Evolutionary conservation across 1,140 invertebrate species (phyloP).

Genomic region (Paraescarpia echinospica): DNA sequence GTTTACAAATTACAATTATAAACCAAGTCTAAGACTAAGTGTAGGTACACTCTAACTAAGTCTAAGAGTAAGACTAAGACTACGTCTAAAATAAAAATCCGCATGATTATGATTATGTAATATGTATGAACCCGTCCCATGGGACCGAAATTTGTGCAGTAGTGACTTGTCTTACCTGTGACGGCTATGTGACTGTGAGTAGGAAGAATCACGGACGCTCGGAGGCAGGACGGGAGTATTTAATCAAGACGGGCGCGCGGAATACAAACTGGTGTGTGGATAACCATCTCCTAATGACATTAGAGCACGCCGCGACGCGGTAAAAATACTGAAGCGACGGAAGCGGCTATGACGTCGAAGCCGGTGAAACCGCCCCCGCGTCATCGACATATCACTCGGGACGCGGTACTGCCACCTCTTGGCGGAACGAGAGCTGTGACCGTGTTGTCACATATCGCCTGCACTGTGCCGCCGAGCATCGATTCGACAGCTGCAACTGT

Average conservation of each 20-base stretch:
- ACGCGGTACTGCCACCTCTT: background rate
- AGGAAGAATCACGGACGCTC: background rate
- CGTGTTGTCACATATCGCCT: background rate
- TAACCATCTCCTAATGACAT: background rate
- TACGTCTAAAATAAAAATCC: too few relatives aligned
- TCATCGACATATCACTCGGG: background rate
- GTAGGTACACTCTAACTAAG: too few relatives aligned
- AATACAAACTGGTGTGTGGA: background rate
- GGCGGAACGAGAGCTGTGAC: background rate
- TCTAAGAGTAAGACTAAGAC: too few relatives aligned
- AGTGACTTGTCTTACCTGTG: background rate
- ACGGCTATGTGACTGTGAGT: background rate
- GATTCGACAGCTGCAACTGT: background rate
- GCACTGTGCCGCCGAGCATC: background rate
- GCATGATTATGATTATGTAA: too few relatives aligned
- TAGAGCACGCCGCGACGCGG: background rate
- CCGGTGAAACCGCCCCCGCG: too few relatives aligned
- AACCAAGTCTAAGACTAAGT: too few relatives aligned
- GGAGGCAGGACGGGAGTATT: background rate
- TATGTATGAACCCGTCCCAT: too few relatives aligned
- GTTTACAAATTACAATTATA: too few relatives aligned
- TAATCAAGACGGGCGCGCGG: background rate
- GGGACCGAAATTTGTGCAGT: too few relatives aligned
- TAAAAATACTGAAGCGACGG: background rate
- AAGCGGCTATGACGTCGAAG: background rate